These are phyloP conservation scores for Hypomesus transpacificus DNA, from an alignment of 2,113 vertebrate genomes.

Conservation along the genomic window DNA sequence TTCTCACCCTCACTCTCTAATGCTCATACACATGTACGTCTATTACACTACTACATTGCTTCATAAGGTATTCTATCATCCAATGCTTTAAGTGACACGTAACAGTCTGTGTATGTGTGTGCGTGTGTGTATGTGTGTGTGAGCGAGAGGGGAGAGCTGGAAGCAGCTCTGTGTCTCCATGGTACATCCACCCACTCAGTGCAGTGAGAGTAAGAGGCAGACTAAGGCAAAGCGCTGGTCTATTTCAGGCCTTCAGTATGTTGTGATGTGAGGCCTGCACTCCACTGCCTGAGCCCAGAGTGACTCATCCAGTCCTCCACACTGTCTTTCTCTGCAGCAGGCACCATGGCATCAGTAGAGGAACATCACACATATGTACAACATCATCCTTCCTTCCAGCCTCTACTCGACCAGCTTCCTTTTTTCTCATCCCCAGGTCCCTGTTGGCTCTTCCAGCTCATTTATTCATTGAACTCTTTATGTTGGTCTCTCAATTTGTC, in stretches of 20 bases:
- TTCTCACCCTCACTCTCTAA: no score
- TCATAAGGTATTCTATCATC: no score
- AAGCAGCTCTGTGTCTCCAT: constrained; percentile 49
- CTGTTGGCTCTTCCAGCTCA: background rate
- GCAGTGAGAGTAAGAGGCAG: constrained; percentile 39
- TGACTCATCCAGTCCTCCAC: constrained; percentile 53
- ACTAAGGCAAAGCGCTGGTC: constrained; percentile 48
- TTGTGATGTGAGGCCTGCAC: constrained; percentile 41
- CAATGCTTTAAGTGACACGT: no score
- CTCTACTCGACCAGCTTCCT: background rate
- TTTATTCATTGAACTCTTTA: background rate
- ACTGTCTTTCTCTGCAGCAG: constrained; percentile 35
- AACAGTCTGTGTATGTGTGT: background rate
- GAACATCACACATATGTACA: constrained; percentile 16
- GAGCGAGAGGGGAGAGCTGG: constrained; percentile 27
- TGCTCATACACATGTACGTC: no score
- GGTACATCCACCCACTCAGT: constrained; percentile 57
- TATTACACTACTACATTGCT: no score
- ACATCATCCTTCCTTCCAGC: background rate
- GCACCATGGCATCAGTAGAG: constrained; percentile 7
- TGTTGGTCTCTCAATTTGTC: background rate
- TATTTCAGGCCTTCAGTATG: constrained; percentile 52
- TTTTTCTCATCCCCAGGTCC: background rate
- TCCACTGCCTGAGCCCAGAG: constrained; percentile 33
- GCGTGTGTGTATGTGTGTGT: constrained; percentile 33